Conservation (phyloP, 2,888 invertebrate genomes). For the Anthophora plumipes region DNA sequence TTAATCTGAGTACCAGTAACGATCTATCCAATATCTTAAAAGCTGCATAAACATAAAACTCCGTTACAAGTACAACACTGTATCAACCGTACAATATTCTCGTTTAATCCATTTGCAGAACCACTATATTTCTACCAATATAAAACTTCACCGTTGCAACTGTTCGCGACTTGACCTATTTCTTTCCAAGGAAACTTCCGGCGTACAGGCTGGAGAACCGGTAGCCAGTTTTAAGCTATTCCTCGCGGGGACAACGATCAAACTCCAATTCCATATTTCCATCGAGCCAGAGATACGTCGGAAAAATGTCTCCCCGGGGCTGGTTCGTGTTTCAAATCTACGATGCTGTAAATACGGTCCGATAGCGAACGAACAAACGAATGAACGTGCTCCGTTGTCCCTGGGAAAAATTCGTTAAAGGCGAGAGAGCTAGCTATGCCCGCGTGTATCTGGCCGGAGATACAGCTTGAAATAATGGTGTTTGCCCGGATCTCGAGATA, state of each 20-base stretch:
- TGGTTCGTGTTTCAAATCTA: slow-evolving; percentile 43
- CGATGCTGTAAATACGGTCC: slow-evolving; percentile 62
- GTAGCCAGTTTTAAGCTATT: slow-evolving; percentile 2
- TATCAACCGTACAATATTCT: background rate
- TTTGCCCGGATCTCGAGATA: slow-evolving; percentile 71
- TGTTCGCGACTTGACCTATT: slow-evolving; percentile 18
- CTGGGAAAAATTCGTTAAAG: slow-evolving; percentile 67
- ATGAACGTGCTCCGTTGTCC: slow-evolving; percentile 16
- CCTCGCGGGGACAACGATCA: slow-evolving; percentile 36
- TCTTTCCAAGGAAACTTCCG: background rate
- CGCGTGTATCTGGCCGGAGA: slow-evolving; percentile 62
- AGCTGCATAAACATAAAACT: background rate
- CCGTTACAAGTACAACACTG: background rate
- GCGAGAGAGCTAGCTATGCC: slow-evolving; percentile 29
- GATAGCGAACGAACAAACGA: slow-evolving; percentile 45
- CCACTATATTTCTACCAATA: background rate
- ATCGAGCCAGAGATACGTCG: slow-evolving; percentile 19
- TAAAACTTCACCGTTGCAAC: background rate
- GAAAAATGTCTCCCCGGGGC: slow-evolving; percentile 25
- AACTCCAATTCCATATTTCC: slow-evolving; percentile 55
- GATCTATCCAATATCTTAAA: slow-evolving; percentile 12
- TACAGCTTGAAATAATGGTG: slow-evolving; percentile 73
- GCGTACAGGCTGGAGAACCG: no score
- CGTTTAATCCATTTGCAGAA: background rate
- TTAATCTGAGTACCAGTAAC: background rate